Conservation (phyloP, 2,888 invertebrate genomes). For the Xestia xanthographa region DNA sequence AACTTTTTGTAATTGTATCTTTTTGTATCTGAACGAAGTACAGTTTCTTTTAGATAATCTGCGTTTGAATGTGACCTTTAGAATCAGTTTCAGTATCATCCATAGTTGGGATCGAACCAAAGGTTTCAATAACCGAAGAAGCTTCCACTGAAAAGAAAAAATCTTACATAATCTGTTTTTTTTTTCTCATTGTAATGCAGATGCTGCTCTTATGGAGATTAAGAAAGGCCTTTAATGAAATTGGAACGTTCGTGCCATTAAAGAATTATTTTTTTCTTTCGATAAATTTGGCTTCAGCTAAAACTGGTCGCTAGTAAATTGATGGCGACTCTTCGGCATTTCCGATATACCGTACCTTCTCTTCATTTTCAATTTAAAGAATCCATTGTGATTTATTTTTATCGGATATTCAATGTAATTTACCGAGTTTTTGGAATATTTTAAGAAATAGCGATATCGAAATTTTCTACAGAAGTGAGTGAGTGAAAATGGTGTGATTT, state of each 20-base stretch:
- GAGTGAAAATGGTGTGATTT: neutral
- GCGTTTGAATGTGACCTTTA: no score
- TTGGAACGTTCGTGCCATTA: constrained; percentile 47
- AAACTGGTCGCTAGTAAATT: constrained; percentile 34
- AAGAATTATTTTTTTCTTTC: constrained; percentile 24
- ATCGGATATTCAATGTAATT: neutral
- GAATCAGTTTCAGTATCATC: neutral
- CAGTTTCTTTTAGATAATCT: neutral
- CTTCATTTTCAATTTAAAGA: neutral
- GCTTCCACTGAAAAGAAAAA: constrained; percentile 16
- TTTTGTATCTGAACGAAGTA: neutral
- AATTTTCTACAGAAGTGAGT: neutral
- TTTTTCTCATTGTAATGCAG: constrained; percentile 49
- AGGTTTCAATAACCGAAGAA: constrained; percentile 26
- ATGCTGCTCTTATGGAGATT: constrained; percentile 48
- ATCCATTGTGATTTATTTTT: neutral
- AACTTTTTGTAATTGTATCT: neutral
- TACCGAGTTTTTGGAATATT: neutral
- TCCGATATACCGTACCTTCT: no score
- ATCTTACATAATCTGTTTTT: constrained; percentile 12
- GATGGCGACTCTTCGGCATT: constrained; percentile 9
- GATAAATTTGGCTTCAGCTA: constrained; percentile 19
- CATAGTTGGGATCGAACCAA: constrained; percentile 29
- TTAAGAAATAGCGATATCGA: no score
- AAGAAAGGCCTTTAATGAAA: constrained; percentile 53